phyloP scores from a whole-genome alignment of 2,113 vertebrate species.

The Semnopithecus entellus region DNA sequence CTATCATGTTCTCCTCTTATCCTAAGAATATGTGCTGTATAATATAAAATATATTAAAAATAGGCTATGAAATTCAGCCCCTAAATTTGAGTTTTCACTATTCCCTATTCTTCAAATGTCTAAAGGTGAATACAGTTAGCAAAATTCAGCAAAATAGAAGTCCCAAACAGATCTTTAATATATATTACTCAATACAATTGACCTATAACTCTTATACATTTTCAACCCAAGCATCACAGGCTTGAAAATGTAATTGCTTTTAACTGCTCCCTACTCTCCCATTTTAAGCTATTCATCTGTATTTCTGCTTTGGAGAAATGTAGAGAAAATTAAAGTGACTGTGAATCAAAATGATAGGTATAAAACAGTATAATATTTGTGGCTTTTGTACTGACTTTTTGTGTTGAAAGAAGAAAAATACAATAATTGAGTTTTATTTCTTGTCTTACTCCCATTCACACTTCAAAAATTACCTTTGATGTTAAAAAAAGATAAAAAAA shows the following conservation, averaged over 20 bases:
- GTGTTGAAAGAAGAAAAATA: not conserved
- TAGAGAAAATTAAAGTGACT: conserved; percentile 47
- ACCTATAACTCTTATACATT: not conserved
- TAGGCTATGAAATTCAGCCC: not conserved
- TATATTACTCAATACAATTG: not conserved
- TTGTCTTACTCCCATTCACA: not conserved
- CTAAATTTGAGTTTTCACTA: not conserved
- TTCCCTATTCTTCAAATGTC: not conserved
- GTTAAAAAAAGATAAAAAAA: not conserved
- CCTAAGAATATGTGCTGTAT: not conserved
- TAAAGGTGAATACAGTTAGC: not conserved
- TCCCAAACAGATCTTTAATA: not conserved
- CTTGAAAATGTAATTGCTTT: not conserved
- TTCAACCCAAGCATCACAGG: not conserved
- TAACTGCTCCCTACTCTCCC: not conserved
- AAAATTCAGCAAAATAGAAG: conserved; percentile 15
- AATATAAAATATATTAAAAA: not conserved
- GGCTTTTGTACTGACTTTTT: not conserved
- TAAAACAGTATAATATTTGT: not conserved
- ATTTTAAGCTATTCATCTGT: not conserved
- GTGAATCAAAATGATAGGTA: conserved; percentile 25
- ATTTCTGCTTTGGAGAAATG: conserved; percentile 14
- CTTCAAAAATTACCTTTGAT: not conserved
- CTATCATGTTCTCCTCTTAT: not conserved
- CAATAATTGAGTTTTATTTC: conserved; percentile 29